A percentile compares a stretch with the other conserved stretches of the same genome.
These are phyloP conservation scores for human DNA, from an alignment of 2,113 vertebrate species.

Conservation along the genomic window DNA sequence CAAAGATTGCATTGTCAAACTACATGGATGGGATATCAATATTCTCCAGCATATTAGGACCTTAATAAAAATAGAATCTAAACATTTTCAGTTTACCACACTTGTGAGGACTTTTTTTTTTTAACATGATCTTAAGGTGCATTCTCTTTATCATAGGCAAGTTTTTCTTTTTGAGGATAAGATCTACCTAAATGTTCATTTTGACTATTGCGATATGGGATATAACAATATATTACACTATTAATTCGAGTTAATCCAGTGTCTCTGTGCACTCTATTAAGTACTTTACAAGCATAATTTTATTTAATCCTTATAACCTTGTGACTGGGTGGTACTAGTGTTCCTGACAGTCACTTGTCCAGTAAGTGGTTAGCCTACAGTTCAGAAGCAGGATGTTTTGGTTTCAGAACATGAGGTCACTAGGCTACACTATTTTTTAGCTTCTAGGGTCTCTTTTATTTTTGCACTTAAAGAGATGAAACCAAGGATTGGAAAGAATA, in stretches of 20 bases:
- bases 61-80: neutral
- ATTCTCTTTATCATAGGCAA: neutral
- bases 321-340: neutral
- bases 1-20: neutral
- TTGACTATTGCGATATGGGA: neutral
- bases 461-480: neutral
- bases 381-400: neutral
- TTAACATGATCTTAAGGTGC: neutral
- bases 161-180: conserved; percentile 20
- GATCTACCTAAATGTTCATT: neutral
- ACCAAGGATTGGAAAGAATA: neutral
- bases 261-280: neutral
- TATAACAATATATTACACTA: neutral
- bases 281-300: neutral
- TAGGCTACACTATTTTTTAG: neutral
- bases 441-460: neutral
- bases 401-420: neutral
- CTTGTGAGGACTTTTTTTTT: neutral
- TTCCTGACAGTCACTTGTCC: neutral
- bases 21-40: neutral
- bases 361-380: neutral
- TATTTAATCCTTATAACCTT: neutral
- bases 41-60: neutral
- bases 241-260: neutral
- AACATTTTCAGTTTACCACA: neutral